Percentiles rank a stretch among this genome's conserved stretches.
phyloP scores from a whole-genome alignment of 2,888 invertebrate species.

The Oxyscelio sp. region DNA sequence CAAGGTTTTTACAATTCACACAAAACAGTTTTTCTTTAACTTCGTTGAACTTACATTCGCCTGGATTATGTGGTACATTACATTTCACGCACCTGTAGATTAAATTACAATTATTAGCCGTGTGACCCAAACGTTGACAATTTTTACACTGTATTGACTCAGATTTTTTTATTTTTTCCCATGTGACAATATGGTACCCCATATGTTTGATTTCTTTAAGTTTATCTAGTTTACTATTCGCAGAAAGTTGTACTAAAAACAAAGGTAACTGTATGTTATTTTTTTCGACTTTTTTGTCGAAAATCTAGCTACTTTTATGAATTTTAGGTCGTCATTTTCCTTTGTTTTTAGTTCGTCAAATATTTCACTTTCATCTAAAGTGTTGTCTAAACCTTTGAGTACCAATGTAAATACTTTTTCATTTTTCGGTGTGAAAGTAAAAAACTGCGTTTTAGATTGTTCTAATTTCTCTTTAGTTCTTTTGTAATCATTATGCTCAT shows the following conservation, averaged over 20 bases:
- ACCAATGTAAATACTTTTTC: conserved; percentile 37
- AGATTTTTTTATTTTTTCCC: conserved; percentile 64
- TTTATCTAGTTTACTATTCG: conserved; percentile 25
- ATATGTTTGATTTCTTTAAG: conserved; percentile 52
- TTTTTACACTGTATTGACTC: conserved; percentile 70
- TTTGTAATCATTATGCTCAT: not conserved
- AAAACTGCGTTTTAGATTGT: conserved; percentile 3
- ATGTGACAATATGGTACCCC: conserved; percentile 37
- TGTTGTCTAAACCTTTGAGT: conserved; percentile 52
- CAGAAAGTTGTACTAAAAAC: conserved; percentile 58
- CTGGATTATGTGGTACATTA: conserved; percentile 37
- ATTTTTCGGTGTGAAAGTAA: conserved; percentile 45
- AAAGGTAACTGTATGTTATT: conserved; percentile 46
- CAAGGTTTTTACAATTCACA: conserved; percentile 41
- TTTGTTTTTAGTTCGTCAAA: conserved; percentile 21
- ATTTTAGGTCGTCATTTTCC: conserved; percentile 16
- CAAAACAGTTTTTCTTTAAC: conserved; percentile 32
- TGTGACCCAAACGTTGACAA: conserved; percentile 46
- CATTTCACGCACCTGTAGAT: conserved; percentile 73
- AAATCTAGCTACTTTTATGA: conserved; percentile 51
- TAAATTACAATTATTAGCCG: too few species aligned
- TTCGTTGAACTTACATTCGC: conserved; percentile 36
- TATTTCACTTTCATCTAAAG: conserved; percentile 24
- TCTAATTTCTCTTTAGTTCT: not conserved
- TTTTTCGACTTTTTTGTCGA: conserved; percentile 42